Evolutionary conservation across 2,113 vertebrate genomes (phyloP).

Genomic region (Arvicanthis niloticus): DNA sequence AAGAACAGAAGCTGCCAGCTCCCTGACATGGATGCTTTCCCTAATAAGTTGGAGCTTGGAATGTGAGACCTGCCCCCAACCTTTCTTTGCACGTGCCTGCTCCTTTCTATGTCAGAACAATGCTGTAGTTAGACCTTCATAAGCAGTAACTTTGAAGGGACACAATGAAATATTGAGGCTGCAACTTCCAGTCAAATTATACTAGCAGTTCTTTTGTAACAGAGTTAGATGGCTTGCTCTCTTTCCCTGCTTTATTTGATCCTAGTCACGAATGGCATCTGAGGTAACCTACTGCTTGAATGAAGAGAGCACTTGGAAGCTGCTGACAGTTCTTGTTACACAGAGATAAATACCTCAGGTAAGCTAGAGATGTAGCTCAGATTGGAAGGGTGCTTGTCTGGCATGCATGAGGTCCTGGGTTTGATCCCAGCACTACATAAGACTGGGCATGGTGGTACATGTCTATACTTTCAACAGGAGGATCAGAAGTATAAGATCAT

Average conservation of each 20-base stretch:
- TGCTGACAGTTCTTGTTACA: background rate
- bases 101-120: background rate
- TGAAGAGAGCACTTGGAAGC: background rate
- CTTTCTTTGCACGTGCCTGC: background rate
- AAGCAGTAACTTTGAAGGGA: background rate
- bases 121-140: background rate
- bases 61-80: background rate
- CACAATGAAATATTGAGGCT: background rate
- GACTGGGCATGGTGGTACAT: background rate
- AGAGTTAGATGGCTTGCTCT: background rate
- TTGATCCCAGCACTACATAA: background rate
- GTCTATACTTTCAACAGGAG: background rate
- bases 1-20: background rate
- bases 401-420: background rate
- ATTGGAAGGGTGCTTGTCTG: background rate
- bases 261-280: background rate
- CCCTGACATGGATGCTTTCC: background rate
- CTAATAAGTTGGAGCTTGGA: background rate
- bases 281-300: background rate
- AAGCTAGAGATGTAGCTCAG: background rate
- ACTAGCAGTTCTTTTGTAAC: background rate
- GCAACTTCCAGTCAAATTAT: background rate
- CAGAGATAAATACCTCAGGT: background rate
- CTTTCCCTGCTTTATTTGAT: background rate
- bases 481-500: background rate